phyloP scores from a whole-genome alignment of 64 coral and sea anemone species.

The Stichodactyla mertensii region DNA sequence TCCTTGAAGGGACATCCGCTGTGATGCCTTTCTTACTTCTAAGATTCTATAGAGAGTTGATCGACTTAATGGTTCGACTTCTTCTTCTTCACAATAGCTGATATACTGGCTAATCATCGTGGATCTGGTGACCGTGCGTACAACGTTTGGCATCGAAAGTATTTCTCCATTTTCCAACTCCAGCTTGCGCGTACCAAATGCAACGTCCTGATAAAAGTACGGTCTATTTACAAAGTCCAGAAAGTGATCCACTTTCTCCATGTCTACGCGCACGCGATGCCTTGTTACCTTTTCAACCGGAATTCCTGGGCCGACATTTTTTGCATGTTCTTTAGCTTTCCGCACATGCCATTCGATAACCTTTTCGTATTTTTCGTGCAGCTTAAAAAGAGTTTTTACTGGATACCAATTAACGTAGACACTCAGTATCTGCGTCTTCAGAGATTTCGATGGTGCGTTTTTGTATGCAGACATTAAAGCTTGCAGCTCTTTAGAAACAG shows the following conservation, averaged over 20 bases:
- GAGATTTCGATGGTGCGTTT: no score
- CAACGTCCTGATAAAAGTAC: no score
- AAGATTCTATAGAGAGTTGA: constrained; percentile 42
- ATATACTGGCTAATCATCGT: constrained; percentile 27
- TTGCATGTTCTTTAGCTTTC: constrained; percentile 19
- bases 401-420: no score
- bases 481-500: no score
- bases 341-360: constrained; percentile 21
- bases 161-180: constrained; percentile 31
- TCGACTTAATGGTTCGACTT: constrained; percentile 12
- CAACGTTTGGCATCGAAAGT: constrained; percentile 34
- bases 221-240: not conserved
- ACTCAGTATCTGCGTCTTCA: no score
- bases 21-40: constrained; percentile 31
- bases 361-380: constrained; percentile 19
- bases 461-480: no score
- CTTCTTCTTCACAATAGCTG: constrained; percentile 27
- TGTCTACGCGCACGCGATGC: constrained; percentile 19
- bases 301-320: constrained; percentile 8
- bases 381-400: not conserved
- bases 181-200: constrained; percentile 22
- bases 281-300: constrained; percentile 18
- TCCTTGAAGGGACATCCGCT: constrained; percentile 32
- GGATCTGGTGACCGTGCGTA: not conserved
- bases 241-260: not conserved